These are phyloP conservation scores for Myioborus miniatus DNA, from an alignment of 2,797 vertebrate genomes.

Conservation along the genomic window DNA sequence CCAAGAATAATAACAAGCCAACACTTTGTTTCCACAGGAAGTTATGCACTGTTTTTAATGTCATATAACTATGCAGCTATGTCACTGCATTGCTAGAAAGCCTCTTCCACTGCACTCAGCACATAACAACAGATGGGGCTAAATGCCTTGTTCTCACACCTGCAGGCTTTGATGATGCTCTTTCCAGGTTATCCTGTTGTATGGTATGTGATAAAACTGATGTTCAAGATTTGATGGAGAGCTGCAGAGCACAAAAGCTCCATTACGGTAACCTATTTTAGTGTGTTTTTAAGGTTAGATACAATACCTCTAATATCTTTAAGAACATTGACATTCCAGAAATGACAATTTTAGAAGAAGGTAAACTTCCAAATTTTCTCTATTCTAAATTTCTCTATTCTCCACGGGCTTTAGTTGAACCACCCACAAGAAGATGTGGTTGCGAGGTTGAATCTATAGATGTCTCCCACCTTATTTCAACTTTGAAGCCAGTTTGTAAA, in stretches of 20 bases:
- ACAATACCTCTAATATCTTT: not conserved
- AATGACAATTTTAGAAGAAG: conserved; percentile 22
- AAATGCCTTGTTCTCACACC: conserved; percentile 26
- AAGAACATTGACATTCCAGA: not conserved
- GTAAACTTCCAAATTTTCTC: not conserved
- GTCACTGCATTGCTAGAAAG: not conserved
- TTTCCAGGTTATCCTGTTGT: conserved; percentile 2
- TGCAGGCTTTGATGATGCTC: not conserved
- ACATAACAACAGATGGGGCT: not conserved
- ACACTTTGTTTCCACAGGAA: not conserved
- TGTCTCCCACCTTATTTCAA: not conserved
- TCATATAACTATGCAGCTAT: not conserved
- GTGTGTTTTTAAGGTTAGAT: not conserved
- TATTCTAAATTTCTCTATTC: not conserved
- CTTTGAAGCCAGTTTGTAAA: not conserved
- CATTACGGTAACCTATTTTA: not conserved
- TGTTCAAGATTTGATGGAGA: conserved; percentile 27
- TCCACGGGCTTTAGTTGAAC: not conserved
- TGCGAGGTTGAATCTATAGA: not conserved
- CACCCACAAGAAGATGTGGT: not conserved
- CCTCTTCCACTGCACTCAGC: not conserved
- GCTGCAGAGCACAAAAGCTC: not conserved
- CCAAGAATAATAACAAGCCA: not conserved
- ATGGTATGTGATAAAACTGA: not conserved
- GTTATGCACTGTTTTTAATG: not conserved